A percentile compares a stretch with the other conserved stretches of the same genome.
phyloP scores from a whole-genome alignment of 2,113 vertebrate species.

The Ramphastos sulfuratus region DNA sequence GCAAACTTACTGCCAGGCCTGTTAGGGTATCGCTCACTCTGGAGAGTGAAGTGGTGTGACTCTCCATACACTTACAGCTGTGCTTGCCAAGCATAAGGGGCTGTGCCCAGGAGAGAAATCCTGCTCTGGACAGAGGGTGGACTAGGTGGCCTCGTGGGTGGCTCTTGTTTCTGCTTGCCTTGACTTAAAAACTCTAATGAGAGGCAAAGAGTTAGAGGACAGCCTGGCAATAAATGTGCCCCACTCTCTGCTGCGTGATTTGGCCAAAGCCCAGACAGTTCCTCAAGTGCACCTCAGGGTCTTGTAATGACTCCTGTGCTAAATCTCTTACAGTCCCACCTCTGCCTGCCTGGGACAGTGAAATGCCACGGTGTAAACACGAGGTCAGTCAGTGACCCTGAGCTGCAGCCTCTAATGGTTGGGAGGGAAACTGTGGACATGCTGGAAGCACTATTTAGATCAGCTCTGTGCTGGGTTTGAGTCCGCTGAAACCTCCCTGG shows the following conservation, averaged over 20 bases:
- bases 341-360: neutral
- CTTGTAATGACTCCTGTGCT: neutral
- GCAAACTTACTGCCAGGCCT: slow-evolving; percentile 29
- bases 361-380: neutral
- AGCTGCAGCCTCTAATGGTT: neutral
- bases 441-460: neutral
- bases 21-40: slow-evolving; percentile 7
- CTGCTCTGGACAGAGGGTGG: neutral
- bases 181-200: neutral
- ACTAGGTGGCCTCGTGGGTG: neutral
- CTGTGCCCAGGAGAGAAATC: neutral
- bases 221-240: neutral
- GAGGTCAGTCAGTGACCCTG: neutral
- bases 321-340: neutral
- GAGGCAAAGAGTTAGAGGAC: neutral
- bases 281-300: neutral
- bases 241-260: neutral
- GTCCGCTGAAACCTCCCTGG: neutral
- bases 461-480: neutral
- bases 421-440: neutral
- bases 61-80: neutral
- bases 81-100: neutral
- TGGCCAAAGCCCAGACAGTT: slow-evolving; percentile 41
- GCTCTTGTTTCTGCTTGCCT: neutral
- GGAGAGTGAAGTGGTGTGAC: neutral